phyloP scores from a whole-genome alignment of 1,140 invertebrate species.

The Scaptomyza pallida region DNA sequence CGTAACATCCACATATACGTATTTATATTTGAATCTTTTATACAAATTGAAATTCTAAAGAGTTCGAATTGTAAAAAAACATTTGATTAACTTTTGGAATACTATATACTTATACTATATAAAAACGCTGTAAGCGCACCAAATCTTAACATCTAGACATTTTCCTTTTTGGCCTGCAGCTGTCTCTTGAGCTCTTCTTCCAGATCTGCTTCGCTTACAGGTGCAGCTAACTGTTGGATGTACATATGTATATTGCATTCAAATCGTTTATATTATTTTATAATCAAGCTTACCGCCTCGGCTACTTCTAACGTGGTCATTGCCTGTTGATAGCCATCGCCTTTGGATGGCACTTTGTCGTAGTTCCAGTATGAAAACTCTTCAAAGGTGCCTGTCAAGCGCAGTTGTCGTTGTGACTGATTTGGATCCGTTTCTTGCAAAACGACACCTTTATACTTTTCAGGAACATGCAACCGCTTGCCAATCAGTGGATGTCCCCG shows the following conservation, averaged over 20 bases:
- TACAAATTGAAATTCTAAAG: slow-evolving; percentile 65
- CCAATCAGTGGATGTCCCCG: slow-evolving; percentile 89
- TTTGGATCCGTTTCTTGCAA: slow-evolving; percentile 87
- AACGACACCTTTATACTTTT: slow-evolving; percentile 87
- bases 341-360: slow-evolving; percentile 88
- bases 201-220: slow-evolving; percentile 41
- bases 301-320: slow-evolving; percentile 90
- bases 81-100: slow-evolving; percentile 75
- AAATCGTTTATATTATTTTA: not conserved
- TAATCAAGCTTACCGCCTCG: slow-evolving; percentile 85
- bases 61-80: slow-evolving; percentile 56
- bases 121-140: slow-evolving; percentile 66
- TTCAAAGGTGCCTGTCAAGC: slow-evolving; percentile 86
- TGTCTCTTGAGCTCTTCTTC: slow-evolving; percentile 52
- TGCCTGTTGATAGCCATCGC: slow-evolving; percentile 87
- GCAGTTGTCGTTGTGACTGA: slow-evolving; percentile 86
- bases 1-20: slow-evolving; percentile 44
- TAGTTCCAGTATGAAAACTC: slow-evolving; percentile 91
- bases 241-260: not conserved
- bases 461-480: slow-evolving; percentile 85
- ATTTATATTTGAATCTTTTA: slow-evolving; percentile 64
- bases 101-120: slow-evolving; percentile 56
- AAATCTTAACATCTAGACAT: slow-evolving; percentile 41
- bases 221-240: slow-evolving; percentile 40
- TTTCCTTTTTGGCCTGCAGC: slow-evolving; percentile 42